Percentiles rank a stretch among this genome's conserved stretches.
Evolutionary conservation across 2,113 vertebrate genomes (phyloP).

Genomic region (Clarias macrocephalus): DNA sequence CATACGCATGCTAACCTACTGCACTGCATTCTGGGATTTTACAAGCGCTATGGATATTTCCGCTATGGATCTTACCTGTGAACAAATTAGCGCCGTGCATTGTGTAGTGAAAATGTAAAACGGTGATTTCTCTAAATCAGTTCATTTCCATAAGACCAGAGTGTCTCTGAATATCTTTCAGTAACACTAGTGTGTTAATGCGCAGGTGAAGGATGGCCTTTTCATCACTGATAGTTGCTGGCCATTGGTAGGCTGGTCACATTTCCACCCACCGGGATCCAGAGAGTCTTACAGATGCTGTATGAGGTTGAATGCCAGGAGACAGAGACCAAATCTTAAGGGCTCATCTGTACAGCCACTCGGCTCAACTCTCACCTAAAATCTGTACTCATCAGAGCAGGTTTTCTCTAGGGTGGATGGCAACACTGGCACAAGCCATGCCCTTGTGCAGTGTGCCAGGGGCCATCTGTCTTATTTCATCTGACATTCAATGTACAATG

Average conservation of each 20-base stretch:
- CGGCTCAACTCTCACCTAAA: neutral
- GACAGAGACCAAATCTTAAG: neutral
- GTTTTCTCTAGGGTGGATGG: neutral
- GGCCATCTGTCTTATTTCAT: conserved; percentile 18
- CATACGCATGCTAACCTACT: neutral
- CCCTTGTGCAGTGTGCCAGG: conserved; percentile 6
- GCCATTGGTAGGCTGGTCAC: conserved; percentile 8
- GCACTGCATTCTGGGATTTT: neutral
- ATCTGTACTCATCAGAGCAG: neutral
- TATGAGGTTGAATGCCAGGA: conserved; percentile 19
- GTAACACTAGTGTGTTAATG: neutral
- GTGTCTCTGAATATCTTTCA: neutral
- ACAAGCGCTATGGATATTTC: neutral
- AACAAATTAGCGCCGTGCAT: neutral
- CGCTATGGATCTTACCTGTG: neutral
- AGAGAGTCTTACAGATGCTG: conserved; percentile 12
- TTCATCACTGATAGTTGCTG: neutral
- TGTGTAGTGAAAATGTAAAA: neutral
- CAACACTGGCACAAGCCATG: conserved; percentile 18
- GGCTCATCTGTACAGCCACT: neutral
- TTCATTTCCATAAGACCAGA: neutral
- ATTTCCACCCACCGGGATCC: neutral
- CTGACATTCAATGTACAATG: neutral
- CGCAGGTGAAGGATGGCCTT: neutral
- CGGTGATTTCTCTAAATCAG: neutral